Evolutionary conservation across 2,888 invertebrate genomes (phyloP), one percentile per base, ranked within the genome.

Genomic region (Drosophila cognata): DNA sequence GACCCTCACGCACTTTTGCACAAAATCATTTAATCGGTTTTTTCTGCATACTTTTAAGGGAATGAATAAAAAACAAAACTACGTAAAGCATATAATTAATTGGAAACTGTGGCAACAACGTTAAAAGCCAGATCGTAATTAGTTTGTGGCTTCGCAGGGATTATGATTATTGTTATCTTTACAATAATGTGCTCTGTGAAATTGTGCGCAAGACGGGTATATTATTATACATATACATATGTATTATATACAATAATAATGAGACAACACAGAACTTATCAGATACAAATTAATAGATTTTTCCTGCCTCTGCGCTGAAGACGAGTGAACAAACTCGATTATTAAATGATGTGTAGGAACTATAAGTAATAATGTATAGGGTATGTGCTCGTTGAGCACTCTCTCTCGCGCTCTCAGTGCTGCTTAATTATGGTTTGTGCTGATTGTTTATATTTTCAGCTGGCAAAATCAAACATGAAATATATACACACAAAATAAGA

Each of bases 51-150:
- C 8, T 46, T 21, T 46, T 16, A 21, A 2, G 21, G 16, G 21
- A 25, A 46, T 16, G 21, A 46, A 29, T 16, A 31, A 53, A 57
- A 41, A 50, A 29, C 33, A 25, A 29, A 50, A 43, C 60, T 28
- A 28, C 13, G 41, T 16, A 43, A 43, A 21, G 36, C 35, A 61
- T 65, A 59, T 38, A 71, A 71, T 69, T 77, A 81, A 79, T 79
- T 81, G 46, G 33, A 60, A 71, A 58, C 50, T 58, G 59, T 50
- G 51, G 48, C 50, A 63, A 71, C 50, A 60, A 50, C 58, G 28
- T 29, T 52, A 48, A 33, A 58, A 71, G 51, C 67, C 16, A 53
- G 51, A 70, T 76, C 64, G 64, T 75, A 67, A 77, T 75, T 71
- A 67, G 77, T 67, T 64, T 53, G 57, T n/a, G 53, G 67, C 25